Evolutionary conservation across 2,888 invertebrate species (phyloP).

Genomic region (Mimachlamys varia): DNA sequence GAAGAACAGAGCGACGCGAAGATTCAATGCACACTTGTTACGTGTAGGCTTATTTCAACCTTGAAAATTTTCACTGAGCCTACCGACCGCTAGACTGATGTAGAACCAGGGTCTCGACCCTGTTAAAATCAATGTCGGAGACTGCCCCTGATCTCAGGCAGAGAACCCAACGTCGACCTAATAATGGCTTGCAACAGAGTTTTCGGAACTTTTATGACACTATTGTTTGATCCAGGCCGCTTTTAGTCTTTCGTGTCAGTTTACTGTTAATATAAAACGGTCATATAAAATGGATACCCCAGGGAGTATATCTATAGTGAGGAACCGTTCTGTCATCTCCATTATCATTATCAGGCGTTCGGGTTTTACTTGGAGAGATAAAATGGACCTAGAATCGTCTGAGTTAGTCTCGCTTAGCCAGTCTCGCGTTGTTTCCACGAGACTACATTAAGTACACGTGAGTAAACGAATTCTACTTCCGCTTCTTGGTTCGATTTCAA

Average conservation of each 20-base stretch:
- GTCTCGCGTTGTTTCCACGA: background rate
- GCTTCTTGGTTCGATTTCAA: background rate
- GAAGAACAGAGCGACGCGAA: background rate
- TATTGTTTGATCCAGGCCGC: slow-evolving; percentile 8
- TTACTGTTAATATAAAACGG: slow-evolving; percentile 26
- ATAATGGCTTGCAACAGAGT: background rate
- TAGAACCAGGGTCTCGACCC: background rate
- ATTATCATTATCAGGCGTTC: slow-evolving; percentile 1
- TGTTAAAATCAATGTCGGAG: background rate
- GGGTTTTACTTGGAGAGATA: background rate
- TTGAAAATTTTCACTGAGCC: background rate
- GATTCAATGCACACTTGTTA: background rate
- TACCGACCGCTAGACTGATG: background rate
- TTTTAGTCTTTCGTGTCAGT: slow-evolving; percentile 24
- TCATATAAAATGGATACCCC: background rate
- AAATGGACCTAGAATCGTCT: background rate
- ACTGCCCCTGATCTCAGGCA: background rate
- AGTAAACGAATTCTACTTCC: no score
- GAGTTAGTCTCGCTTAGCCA: background rate
- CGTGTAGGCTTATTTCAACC: background rate
- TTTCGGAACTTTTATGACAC: background rate
- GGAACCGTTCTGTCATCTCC: background rate
- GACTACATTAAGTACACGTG: background rate
- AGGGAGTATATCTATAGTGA: background rate
- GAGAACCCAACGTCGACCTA: background rate